Percentiles rank a stretch among this genome's conserved stretches.
Evolutionary conservation across 1,140 invertebrate species (phyloP).

Genomic region (Pemphigus obesinymphae): DNA sequence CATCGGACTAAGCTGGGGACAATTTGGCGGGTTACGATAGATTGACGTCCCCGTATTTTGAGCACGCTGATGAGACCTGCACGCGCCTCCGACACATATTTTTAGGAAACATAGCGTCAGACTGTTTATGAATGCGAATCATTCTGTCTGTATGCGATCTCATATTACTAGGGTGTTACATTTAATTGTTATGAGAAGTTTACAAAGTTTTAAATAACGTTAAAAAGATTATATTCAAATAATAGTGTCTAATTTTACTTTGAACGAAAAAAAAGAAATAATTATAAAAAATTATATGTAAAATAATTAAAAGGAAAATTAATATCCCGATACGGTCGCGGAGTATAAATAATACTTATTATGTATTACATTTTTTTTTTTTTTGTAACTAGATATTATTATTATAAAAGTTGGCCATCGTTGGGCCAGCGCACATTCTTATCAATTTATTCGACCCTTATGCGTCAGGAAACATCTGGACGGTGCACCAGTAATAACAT

Average conservation of each 20-base stretch:
- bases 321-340: neutral
- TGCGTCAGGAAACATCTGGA: conserved; percentile 64
- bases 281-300: neutral
- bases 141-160: conserved; percentile 7
- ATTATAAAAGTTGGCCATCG: too few relatives aligned
- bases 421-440: neutral
- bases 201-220: too few relatives aligned
- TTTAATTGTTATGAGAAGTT: too few relatives aligned
- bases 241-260: neutral
- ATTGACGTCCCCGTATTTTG: too few relatives aligned
- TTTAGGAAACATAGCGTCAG: neutral
- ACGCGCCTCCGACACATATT: too few relatives aligned
- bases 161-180: neutral
- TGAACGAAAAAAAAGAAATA: neutral
- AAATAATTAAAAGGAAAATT: neutral
- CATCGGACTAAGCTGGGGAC: neutral
- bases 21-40: neutral
- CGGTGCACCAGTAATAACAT: conserved; percentile 15
- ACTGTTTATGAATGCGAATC: neutral
- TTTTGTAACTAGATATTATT: too few relatives aligned
- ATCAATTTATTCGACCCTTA: conserved; percentile 65
- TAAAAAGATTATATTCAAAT: neutral
- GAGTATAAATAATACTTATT: too few relatives aligned
- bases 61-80: too few relatives aligned
- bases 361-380: too few relatives aligned